These are phyloP conservation scores for Lamprologus tigripictilis DNA, from an alignment of 2,113 vertebrate genomes.

Conservation along the genomic window DNA sequence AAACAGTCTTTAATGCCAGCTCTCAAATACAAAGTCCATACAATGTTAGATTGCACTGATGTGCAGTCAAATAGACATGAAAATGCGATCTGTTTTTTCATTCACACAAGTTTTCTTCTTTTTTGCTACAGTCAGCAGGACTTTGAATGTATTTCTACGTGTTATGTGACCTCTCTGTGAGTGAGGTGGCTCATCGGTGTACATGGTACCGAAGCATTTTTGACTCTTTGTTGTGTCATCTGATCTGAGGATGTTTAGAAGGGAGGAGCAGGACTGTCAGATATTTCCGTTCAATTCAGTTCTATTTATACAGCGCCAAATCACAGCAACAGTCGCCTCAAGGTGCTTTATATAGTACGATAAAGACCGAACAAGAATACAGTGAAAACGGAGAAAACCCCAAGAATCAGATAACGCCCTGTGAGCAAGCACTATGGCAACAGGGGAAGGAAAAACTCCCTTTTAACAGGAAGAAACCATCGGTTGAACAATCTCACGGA, in stretches of 20 bases:
- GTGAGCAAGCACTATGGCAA: background rate
- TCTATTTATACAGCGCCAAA: background rate
- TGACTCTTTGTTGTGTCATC: background rate
- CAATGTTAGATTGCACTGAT: background rate
- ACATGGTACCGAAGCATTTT: background rate
- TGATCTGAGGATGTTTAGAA: background rate
- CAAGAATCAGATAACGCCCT: background rate
- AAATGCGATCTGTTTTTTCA: fast-evolving
- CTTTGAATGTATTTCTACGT: background rate
- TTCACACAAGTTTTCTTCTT: background rate
- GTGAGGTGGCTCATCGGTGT: background rate
- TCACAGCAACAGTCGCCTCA: background rate
- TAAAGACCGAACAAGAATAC: background rate
- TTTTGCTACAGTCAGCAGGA: background rate
- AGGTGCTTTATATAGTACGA: background rate
- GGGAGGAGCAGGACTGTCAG: fast-evolving
- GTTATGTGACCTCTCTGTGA: background rate
- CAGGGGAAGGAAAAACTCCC: background rate
- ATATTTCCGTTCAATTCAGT: background rate
- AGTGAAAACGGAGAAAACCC: background rate
- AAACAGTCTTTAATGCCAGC: background rate
- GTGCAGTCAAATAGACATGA: background rate
- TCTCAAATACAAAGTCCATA: background rate
- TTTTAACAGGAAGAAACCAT: background rate
- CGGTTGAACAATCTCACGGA: background rate